Percentiles rank a stretch among this genome's conserved stretches.
These are phyloP conservation scores for Pipistrellus nathusii DNA, from an alignment of 2,797 vertebrate species.

Conservation along the genomic window DNA sequence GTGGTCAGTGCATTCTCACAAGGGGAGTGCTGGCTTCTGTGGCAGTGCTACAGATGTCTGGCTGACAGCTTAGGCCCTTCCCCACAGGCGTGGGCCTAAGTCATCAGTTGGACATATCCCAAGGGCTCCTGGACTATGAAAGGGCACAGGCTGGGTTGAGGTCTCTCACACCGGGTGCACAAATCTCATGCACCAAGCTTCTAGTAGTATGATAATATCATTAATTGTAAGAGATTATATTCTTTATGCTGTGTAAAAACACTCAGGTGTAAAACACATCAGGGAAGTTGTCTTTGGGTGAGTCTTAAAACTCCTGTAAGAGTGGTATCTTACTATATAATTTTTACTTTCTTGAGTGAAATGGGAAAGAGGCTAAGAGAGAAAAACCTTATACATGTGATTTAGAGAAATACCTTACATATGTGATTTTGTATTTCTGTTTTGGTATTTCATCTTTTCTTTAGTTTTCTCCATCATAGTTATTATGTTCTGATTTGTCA, in stretches of 20 bases:
- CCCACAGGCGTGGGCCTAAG: too few relatives aligned
- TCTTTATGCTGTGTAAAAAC: background rate
- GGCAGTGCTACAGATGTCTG: too few relatives aligned
- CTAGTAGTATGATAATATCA: background rate
- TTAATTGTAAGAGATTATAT: slow-evolving; percentile 1
- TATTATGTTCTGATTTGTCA: background rate
- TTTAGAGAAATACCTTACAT: background rate
- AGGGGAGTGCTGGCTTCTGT: too few relatives aligned
- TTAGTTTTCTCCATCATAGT: background rate
- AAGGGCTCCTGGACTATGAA: too few relatives aligned
- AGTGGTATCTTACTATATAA: background rate
- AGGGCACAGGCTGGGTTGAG: too few relatives aligned
- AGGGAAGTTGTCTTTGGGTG: background rate
- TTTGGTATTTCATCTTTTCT: background rate
- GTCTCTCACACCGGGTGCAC: too few relatives aligned
- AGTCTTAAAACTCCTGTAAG: background rate
- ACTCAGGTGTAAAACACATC: background rate
- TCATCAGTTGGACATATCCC: too few relatives aligned
- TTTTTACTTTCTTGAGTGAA: slow-evolving; percentile 48
- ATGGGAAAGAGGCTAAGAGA: background rate
- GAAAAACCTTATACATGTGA: background rate
- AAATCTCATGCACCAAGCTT: too few relatives aligned
- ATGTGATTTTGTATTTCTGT: background rate
- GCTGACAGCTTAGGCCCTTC: too few relatives aligned
- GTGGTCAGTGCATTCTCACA: too few relatives aligned